Evolutionary conservation across 2,888 invertebrate species (phyloP).

Genomic region (Pristionchus mayeri): DNA sequence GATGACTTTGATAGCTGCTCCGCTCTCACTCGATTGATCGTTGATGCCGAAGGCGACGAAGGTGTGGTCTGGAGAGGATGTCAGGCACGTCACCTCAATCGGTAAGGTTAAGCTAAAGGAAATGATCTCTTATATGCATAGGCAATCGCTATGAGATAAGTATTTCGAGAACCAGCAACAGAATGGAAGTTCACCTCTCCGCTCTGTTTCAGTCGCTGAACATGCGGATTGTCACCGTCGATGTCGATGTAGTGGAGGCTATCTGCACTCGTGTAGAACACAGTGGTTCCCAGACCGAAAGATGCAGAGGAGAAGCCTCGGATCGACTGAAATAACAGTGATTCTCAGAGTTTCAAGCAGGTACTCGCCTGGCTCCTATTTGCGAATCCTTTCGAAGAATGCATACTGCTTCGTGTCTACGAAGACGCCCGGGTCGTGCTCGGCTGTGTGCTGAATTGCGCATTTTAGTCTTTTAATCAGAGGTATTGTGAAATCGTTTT

Average conservation of each 20-base stretch:
- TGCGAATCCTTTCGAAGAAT: conserved; percentile 55
- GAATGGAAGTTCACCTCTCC: conserved; percentile 42
- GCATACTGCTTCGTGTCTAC: conserved; percentile 63
- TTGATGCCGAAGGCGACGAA: conserved; percentile 36
- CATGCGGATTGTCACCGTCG: conserved; percentile 40
- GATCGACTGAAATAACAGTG: not conserved
- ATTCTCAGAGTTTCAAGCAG: not conserved
- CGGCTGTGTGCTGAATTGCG: conserved; percentile 52
- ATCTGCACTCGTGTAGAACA: conserved; percentile 46
- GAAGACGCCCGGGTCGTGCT: conserved; percentile 56
- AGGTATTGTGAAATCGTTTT: not conserved
- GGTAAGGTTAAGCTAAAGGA: not conserved
- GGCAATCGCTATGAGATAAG: not conserved
- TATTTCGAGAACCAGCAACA: not conserved
- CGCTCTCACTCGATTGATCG: not conserved
- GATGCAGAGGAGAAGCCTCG: conserved; percentile 21
- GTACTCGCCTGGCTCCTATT: conserved; percentile 36
- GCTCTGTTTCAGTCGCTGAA: not conserved
- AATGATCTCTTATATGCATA: not conserved
- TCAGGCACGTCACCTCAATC: conserved; percentile 33
- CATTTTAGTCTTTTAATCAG: not conserved
- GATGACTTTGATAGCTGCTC: not conserved
- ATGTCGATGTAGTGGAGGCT: conserved; percentile 37
- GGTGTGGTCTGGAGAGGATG: conserved; percentile 44
- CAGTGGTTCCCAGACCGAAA: conserved; percentile 26